These are phyloP conservation scores for Folsomia manolachei DNA, from an alignment of 2,888 invertebrate genomes.

Conservation along the genomic window DNA sequence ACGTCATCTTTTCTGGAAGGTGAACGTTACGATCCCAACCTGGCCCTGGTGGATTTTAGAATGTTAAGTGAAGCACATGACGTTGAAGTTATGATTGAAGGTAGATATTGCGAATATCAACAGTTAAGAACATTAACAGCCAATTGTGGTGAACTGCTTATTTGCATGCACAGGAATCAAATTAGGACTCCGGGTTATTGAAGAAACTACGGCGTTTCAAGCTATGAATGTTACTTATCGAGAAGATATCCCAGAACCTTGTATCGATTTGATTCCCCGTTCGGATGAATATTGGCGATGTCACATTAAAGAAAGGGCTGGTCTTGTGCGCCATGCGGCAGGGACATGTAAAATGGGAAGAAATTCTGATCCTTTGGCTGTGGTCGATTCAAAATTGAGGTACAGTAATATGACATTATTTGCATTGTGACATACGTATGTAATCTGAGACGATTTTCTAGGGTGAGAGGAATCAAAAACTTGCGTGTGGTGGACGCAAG, in stretches of 20 bases:
- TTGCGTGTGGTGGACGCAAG: not conserved
- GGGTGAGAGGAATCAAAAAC: not conserved
- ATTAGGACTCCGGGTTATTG: not conserved
- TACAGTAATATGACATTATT: too few species aligned
- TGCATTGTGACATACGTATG: too few species aligned
- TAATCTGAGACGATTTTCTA: too few species aligned
- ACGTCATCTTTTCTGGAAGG: not conserved
- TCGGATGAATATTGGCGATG: slow-evolving; percentile 12
- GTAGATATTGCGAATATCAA: too few species aligned
- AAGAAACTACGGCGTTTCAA: not conserved
- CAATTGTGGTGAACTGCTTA: too few species aligned
- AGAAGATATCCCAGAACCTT: not conserved
- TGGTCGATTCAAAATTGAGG: slow-evolving; percentile 17
- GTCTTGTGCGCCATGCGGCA: not conserved
- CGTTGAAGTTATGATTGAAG: not conserved
- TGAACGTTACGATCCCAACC: not conserved
- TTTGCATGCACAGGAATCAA: not conserved
- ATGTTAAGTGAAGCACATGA: not conserved
- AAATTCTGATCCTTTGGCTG: not conserved
- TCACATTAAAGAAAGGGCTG: not conserved
- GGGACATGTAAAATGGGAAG: slow-evolving; percentile 25
- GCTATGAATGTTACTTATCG: not conserved
- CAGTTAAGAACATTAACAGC: too few species aligned
- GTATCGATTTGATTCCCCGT: not conserved
- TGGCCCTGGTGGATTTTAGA: not conserved